Conservation (phyloP, 1,140 invertebrate species). For the Neelides sp. region DNA sequence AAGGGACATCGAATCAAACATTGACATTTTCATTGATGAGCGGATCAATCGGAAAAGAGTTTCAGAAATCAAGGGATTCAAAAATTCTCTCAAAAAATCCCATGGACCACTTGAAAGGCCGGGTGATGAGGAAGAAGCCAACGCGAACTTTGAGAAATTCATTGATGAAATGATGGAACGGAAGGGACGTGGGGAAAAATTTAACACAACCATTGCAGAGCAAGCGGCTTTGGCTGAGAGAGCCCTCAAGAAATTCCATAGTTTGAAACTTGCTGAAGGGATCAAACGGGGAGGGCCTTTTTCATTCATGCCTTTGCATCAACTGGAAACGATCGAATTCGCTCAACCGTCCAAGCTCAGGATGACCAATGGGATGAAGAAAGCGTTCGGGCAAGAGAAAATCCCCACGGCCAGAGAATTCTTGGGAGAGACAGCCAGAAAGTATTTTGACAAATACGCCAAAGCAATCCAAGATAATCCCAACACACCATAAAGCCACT, state of each 20-base stretch:
- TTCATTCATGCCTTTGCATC: slow-evolving; percentile 14
- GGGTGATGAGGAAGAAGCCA: no score
- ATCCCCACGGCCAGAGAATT: slow-evolving; percentile 12
- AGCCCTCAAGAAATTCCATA: no score
- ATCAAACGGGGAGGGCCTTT: slow-evolving; percentile 5
- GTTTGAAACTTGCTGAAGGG: neutral
- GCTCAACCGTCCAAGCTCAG: neutral
- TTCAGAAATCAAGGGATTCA: no score
- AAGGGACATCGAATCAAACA: slow-evolving; percentile 12
- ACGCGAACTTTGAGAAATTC: no score
- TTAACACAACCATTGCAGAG: no score
- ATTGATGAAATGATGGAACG: no score
- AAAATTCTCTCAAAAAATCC: no score
- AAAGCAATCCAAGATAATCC: neutral
- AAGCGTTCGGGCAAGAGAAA: slow-evolving; percentile 1
- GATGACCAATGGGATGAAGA: slow-evolving; percentile 13
- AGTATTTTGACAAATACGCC: neutral
- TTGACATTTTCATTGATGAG: no score
- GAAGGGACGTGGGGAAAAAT: slow-evolving; percentile 7
- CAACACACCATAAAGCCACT: neutral
- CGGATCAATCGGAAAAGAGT: no score
- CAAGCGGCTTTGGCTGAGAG: no score
- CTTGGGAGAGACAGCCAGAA: neutral
- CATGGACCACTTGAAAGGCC: no score
- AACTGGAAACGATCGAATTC: slow-evolving; percentile 14